These are phyloP conservation scores for Polydrusus cervinus DNA, from an alignment of 2,888 invertebrate species.

Conservation along the genomic window DNA sequence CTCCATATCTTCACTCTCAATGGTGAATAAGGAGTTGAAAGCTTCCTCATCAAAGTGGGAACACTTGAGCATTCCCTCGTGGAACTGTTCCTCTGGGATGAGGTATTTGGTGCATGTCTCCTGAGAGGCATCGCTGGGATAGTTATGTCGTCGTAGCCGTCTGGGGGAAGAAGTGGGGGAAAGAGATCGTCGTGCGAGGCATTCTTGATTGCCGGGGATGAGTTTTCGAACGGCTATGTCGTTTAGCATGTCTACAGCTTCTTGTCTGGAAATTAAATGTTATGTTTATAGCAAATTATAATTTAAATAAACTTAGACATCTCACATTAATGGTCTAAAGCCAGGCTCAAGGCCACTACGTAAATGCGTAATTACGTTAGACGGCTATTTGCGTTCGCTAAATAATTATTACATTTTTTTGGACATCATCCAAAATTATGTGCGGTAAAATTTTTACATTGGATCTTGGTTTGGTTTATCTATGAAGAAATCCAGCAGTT, in stretches of 20 bases:
- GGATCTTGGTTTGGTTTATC: too few relatives aligned
- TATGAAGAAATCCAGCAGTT: too few relatives aligned
- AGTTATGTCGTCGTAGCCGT: conserved; percentile 64
- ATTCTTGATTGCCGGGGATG: conserved; percentile 74
- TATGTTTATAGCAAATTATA: too few relatives aligned
- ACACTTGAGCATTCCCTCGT: conserved; percentile 69
- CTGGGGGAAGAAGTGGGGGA: conserved; percentile 77
- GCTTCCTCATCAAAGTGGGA: conserved; percentile 68
- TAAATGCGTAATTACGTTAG: too few relatives aligned
- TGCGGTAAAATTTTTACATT: too few relatives aligned
- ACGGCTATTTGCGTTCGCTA: too few relatives aligned
- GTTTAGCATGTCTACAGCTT: conserved; percentile 89
- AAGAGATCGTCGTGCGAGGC: conserved; percentile 70
- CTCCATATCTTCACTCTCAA: conserved; percentile 68
- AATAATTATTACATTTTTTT: too few relatives aligned
- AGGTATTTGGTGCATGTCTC: conserved; percentile 62
- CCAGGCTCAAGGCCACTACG: too few relatives aligned
- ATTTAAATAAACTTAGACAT: too few relatives aligned
- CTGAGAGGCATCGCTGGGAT: conserved; percentile 71
- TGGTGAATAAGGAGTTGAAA: conserved; percentile 69
- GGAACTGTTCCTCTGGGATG: conserved; percentile 69
- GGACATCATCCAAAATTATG: too few relatives aligned
- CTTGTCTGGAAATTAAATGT: conserved; percentile 75
- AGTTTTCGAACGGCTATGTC: conserved; percentile 86
- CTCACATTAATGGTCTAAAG: too few relatives aligned